phyloP scores from a whole-genome alignment of 2,888 invertebrate species.

The Endomychus coccineus region DNA sequence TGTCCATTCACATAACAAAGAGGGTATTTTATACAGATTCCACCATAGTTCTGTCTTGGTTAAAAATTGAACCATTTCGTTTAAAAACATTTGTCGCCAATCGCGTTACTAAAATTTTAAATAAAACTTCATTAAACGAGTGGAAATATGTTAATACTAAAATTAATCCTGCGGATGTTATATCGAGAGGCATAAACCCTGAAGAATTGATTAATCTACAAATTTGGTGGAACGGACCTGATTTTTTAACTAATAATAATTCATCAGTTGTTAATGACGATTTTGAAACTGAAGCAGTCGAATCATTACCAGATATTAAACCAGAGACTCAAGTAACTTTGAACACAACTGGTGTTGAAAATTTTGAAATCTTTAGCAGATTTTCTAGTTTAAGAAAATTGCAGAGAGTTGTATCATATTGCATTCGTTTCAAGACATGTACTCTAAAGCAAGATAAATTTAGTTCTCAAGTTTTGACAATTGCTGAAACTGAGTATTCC shows the following conservation, averaged over 20 bases:
- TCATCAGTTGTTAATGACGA: background rate
- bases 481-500: background rate
- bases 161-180: background rate
- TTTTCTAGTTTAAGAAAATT: slow-evolving; percentile 1
- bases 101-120: background rate
- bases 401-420: slow-evolving; percentile 1
- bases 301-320: slow-evolving; percentile 1
- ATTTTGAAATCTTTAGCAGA: background rate
- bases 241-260: background rate
- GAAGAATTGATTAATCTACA: background rate
- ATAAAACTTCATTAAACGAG: background rate
- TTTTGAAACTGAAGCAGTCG: background rate
- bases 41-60: no score
- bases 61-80: background rate
- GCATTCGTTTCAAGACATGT: slow-evolving; percentile 2
- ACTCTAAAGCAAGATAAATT: background rate
- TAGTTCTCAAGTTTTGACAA: background rate
- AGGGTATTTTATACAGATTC: no score
- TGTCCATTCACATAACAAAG: background rate
- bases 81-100: background rate
- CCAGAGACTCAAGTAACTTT: background rate
- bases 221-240: slow-evolving; percentile 1
- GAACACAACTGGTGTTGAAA: background rate
- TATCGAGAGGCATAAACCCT: background rate
- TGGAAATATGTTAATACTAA: slow-evolving; percentile 2